phyloP scores from a whole-genome alignment of 2,888 invertebrate genomes.

The Oscheius sp. region DNA sequence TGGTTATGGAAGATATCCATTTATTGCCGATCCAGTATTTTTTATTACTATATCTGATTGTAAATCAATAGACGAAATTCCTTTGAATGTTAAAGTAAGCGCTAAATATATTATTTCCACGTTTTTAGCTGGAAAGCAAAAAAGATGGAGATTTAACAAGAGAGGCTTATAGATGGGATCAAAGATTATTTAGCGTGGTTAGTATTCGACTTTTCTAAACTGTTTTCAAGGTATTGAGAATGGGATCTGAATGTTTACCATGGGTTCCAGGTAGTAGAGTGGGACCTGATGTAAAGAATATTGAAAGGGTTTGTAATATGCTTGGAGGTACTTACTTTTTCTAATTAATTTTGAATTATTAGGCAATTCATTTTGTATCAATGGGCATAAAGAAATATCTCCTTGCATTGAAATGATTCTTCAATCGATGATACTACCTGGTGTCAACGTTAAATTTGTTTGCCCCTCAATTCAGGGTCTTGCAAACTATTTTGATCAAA shows the following conservation, averaged over 20 bases:
- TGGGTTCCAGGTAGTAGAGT: slow-evolving; percentile 25
- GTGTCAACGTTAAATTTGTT: slow-evolving; percentile 42
- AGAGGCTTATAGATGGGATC: slow-evolving; percentile 99
- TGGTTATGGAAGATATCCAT: slow-evolving; percentile 91
- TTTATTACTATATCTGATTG: slow-evolving; percentile 44
- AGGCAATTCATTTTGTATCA: slow-evolving; percentile 44
- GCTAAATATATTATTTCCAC: too few relatives aligned
- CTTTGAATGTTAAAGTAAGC: slow-evolving; percentile 39
- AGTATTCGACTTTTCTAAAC: slow-evolving; percentile 29
- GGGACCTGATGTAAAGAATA: slow-evolving; percentile 68
- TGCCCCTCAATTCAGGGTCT: slow-evolving; percentile 37
- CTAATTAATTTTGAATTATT: neutral
- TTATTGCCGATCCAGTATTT: slow-evolving; percentile 39
- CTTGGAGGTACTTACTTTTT: slow-evolving; percentile 83
- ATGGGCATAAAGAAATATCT: slow-evolving; percentile 32
- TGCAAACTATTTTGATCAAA: neutral
- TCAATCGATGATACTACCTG: slow-evolving; percentile 2
- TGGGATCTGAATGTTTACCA: slow-evolving; percentile 33
- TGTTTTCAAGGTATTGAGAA: slow-evolving; percentile 40
- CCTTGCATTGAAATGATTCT: slow-evolving; percentile 39
- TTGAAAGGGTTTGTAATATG: slow-evolving; percentile 97
- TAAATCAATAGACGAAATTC: slow-evolving; percentile 37
- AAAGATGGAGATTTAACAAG: slow-evolving; percentile 82
- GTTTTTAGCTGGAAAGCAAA: slow-evolving; percentile 31
- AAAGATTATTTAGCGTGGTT: slow-evolving; percentile 92